These are phyloP conservation scores for Sitophilus oryzae DNA, from an alignment of 1,140 invertebrate species.

Conservation along the genomic window DNA sequence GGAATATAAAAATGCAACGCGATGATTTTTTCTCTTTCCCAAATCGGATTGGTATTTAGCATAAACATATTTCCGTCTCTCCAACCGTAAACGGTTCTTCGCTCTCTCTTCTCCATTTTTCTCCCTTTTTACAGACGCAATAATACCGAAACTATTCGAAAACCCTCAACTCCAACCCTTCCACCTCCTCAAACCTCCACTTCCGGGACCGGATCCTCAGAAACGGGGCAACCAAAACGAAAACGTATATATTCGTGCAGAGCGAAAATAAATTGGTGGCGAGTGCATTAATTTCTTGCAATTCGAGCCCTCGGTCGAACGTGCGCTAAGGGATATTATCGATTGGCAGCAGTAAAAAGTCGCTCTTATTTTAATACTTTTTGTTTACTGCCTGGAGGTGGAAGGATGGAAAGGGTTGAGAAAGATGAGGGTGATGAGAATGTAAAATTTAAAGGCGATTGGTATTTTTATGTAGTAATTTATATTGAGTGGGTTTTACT, in stretches of 20 bases:
- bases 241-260: constrained; percentile 8
- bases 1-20: no score
- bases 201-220: no score
- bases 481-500: no score
- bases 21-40: no score
- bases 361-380: no score
- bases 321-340: constrained; percentile 15
- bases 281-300: constrained; percentile 21
- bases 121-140: no score
- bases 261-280: constrained; percentile 17
- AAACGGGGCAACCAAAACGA: constrained; percentile 15
- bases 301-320: constrained; percentile 17
- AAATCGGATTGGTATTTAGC: constrained; percentile 14
- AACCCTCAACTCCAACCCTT: no score
- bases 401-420: constrained; percentile 8
- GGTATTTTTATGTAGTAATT: constrained; percentile 8
- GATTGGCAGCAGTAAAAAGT: constrained; percentile 9
- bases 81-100: constrained; percentile 6
- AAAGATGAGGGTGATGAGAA: no score
- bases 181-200: no score
- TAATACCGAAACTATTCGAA: constrained; percentile 12
- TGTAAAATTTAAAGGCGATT: constrained; percentile 16
- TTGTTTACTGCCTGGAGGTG: constrained; percentile 2
- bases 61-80: constrained; percentile 11
- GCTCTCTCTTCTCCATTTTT: no score